A percentile compares a stretch with the other conserved stretches of the same genome.
These are phyloP conservation scores for Porites lobata DNA, from an alignment of 92 coral and sea anemone genomes.

Conservation along the genomic window DNA sequence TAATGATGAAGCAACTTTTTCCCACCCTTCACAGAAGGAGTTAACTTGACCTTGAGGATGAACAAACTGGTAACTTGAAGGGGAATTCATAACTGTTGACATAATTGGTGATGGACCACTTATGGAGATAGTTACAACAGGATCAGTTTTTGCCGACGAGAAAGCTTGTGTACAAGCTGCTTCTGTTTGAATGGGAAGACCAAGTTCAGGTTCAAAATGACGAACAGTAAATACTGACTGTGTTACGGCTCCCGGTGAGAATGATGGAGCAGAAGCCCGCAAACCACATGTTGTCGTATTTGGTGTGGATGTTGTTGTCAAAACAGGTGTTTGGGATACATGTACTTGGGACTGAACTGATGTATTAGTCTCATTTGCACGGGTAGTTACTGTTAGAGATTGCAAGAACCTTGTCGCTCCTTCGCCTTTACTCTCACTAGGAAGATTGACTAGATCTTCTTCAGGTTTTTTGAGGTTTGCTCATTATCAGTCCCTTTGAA, in stretches of 20 bases:
- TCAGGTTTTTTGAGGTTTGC: not conserved
- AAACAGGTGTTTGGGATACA: not conserved
- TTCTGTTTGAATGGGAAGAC: conserved; percentile 16
- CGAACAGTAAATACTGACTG: conserved; percentile 14
- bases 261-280: conserved; percentile 5
- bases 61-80: not conserved
- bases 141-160: not conserved
- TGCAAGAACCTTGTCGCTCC: conserved; percentile 6
- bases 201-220: conserved; percentile 3
- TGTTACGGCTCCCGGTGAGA: conserved; percentile 14
- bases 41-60: conserved; percentile 2
- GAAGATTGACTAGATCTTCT: conserved; percentile 3
- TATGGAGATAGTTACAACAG: not conserved
- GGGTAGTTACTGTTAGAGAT: conserved; percentile 6
- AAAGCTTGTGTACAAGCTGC: not conserved
- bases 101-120: conserved; percentile 9
- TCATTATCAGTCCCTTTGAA: conserved; percentile 8
- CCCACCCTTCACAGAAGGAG: conserved; percentile 5
- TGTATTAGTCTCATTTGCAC: not conserved
- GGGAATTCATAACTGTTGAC: not conserved
- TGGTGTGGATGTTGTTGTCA: not conserved
- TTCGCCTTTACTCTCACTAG: conserved; percentile 4
- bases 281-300: not conserved
- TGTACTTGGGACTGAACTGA: conserved; percentile 1
- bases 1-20: conserved; percentile 17